Conservation (phyloP, 2,797 vertebrate species). For the Apogon hyalosoma region DNA sequence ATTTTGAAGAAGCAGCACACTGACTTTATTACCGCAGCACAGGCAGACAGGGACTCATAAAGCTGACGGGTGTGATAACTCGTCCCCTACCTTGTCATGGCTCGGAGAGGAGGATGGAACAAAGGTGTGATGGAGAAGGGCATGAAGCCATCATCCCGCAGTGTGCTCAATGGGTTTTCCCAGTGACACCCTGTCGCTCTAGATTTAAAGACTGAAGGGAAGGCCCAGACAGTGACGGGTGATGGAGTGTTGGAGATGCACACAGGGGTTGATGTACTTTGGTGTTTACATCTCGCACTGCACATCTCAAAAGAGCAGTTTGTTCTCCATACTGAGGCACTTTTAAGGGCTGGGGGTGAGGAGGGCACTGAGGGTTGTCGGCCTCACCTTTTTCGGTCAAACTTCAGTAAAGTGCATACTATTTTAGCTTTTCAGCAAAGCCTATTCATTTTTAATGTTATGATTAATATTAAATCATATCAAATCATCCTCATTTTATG, state of each 20-base stretch:
- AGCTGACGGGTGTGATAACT: slow-evolving; percentile 81
- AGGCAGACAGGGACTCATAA: slow-evolving; percentile 79
- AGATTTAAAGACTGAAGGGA: slow-evolving; percentile 66
- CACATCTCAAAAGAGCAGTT: slow-evolving; percentile 35
- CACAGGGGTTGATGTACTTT: slow-evolving; percentile 34
- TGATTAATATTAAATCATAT: slow-evolving; percentile 48
- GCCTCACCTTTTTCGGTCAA: slow-evolving; percentile 3
- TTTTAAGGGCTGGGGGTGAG: slow-evolving; percentile 39
- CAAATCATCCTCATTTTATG: slow-evolving; percentile 49
- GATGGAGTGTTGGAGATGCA: slow-evolving; percentile 53
- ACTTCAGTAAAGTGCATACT: background rate
- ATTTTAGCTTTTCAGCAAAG: slow-evolving; percentile 13
- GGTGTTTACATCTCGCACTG: slow-evolving; percentile 45
- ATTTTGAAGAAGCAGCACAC: slow-evolving; percentile 70
- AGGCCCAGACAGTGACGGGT: slow-evolving; percentile 59
- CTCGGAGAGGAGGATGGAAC: slow-evolving; percentile 69
- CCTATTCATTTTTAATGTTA: slow-evolving; percentile 25
- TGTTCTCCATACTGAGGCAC: slow-evolving; percentile 44
- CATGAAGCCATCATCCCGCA: slow-evolving; percentile 68
- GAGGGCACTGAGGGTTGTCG: slow-evolving; percentile 8
- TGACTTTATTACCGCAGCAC: slow-evolving; percentile 75
- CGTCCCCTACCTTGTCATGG: slow-evolving; percentile 74
- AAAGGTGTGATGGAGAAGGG: slow-evolving; percentile 79
- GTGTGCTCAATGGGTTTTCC: slow-evolving; percentile 66
- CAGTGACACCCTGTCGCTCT: slow-evolving; percentile 67